A percentile compares a stretch with the other conserved stretches of the same genome.
These are phyloP conservation scores for Cyrtorhinus lividipennis DNA, from an alignment of 1,140 invertebrate species.

Conservation along the genomic window DNA sequence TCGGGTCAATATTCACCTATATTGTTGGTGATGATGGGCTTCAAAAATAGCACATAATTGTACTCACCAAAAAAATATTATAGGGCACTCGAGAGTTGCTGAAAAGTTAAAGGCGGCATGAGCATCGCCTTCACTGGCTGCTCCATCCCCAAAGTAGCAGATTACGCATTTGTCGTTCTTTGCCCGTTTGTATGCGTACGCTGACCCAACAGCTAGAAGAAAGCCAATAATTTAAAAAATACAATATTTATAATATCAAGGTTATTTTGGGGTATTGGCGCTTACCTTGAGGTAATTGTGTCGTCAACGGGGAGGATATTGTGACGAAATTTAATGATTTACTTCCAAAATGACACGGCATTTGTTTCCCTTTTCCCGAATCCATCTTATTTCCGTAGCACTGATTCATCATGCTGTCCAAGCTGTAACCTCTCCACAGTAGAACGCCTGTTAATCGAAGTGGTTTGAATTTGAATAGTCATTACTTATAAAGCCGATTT, in stretches of 20 bases:
- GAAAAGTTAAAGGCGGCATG: slow-evolving; percentile 98
- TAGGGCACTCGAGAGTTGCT: slow-evolving; percentile 85
- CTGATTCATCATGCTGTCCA: slow-evolving; percentile 86
- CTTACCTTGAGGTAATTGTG: slow-evolving; percentile 88
- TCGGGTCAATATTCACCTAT: no score
- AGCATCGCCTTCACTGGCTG: slow-evolving; percentile 95
- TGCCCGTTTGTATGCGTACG: slow-evolving; percentile 67
- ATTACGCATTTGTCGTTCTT: slow-evolving; percentile 64
- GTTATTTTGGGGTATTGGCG: no score
- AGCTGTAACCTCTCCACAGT: slow-evolving; percentile 74
- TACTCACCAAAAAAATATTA: slow-evolving; percentile 87
- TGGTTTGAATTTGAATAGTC: no score
- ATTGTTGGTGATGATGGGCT: neutral
- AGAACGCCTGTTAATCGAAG: slow-evolving; percentile 63
- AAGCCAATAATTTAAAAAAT: neutral
- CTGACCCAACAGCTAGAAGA: slow-evolving; percentile 84
- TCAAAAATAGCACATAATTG: no score
- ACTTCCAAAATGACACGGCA: slow-evolving; percentile 89
- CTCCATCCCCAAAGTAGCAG: slow-evolving; percentile 97
- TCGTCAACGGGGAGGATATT: slow-evolving; percentile 85
- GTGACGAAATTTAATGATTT: slow-evolving; percentile 81
- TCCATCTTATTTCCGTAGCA: slow-evolving; percentile 90
- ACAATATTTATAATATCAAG: no score
- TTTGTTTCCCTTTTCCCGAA: slow-evolving; percentile 81
- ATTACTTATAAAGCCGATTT: no score